Evolutionary conservation across 2,797 vertebrate species (phyloP), one percentile per base, ranked within the genome.

Genomic region (Gymnoscopelus microlampas): DNA sequence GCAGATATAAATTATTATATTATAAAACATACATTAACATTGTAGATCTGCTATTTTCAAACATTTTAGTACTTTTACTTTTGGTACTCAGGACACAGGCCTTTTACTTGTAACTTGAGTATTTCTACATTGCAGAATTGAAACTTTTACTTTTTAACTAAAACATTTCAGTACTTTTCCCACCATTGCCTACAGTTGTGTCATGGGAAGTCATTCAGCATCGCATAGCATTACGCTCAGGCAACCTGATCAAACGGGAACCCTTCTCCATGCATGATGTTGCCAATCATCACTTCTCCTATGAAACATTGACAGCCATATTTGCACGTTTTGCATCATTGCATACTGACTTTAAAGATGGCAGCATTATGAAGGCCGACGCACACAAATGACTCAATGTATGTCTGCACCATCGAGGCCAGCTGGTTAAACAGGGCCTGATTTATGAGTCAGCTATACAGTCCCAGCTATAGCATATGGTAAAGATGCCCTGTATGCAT

Each of bases 401-500:
- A 55, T 68, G 64, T 82, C 68, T 63, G 53, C 24, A 32, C 29
- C 56, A 35, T 11, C 44, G 67, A 32, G 26, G 53, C 14, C 0
- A 1, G 26, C 2, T 4, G 4, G 32, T 26, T 79, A 76, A 85
- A 68, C 58, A 53, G 32, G 51, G 7, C 55, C 61, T 77, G 73
- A 79, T 77, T 83, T 73, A 81, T 63, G 68, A 68, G 15, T 51
- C 47, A 62, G 53, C 13, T 24, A 4, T 29, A 29, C 63, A 47
- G 71, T 60, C 66, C n/a, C 50, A 47, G 53, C 65, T 78, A 3
- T 62, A 74, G 72, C 75, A 80, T 81, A 80, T 78, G 78, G 56
- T 63, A 66, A 78, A 76, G 73, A 71, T 70, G 68, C 73, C 73
- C 63, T 74, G 74, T 74, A 51, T 70, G 54, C 78, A 77, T 74